These are phyloP conservation scores for Dendropsophus ebraccatus DNA, from an alignment of 2,113 vertebrate species.

Conservation along the genomic window DNA sequence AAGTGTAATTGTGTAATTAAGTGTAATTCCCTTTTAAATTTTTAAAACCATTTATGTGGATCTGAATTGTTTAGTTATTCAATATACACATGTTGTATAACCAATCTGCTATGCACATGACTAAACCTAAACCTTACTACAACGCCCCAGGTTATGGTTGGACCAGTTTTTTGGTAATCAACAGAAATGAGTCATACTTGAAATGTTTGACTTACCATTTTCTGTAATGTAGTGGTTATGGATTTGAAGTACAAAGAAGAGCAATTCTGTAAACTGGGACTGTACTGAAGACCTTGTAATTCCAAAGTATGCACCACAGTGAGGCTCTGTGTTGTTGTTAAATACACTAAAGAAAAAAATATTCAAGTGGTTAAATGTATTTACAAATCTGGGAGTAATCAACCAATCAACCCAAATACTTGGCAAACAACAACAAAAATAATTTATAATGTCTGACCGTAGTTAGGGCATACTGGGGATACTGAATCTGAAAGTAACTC, in stretches of 20 bases:
- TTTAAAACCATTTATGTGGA: too few relatives aligned
- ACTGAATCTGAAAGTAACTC: too few relatives aligned
- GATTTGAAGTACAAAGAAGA: constrained; percentile 75
- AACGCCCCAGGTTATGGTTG: not conserved
- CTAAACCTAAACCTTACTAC: too few relatives aligned
- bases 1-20: too few relatives aligned
- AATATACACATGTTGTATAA: too few relatives aligned
- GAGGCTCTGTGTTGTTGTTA: not conserved
- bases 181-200: not conserved
- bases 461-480: too few relatives aligned
- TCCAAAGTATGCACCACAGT: constrained; percentile 77
- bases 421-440: too few relatives aligned
- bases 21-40: too few relatives aligned
- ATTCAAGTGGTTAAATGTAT: not conserved
- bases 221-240: constrained; percentile 78
- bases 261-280: constrained; percentile 71
- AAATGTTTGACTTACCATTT: constrained; percentile 75
- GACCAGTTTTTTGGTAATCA: not conserved
- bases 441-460: too few relatives aligned
- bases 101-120: too few relatives aligned
- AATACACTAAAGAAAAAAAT: constrained; percentile 65
- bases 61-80: too few relatives aligned
- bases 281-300: constrained; percentile 81
- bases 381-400: not conserved
- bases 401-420: too few relatives aligned